Conservation (phyloP, 2,113 vertebrate species). For the Ctenomys sociabilis region DNA sequence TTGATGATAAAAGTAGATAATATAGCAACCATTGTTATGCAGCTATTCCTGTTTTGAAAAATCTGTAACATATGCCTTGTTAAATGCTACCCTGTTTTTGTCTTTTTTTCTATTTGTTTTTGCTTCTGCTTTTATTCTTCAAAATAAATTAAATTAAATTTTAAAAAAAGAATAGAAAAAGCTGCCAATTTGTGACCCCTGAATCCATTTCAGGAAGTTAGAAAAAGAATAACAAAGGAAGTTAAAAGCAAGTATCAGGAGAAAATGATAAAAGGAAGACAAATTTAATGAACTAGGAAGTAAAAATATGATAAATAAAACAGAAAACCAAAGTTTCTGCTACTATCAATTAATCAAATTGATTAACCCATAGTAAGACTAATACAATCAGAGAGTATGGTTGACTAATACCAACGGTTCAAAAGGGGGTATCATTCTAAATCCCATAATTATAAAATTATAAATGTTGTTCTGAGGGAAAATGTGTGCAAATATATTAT, state of each 20-base stretch:
- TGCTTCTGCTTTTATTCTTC: no score
- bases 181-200: neutral
- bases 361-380: neutral
- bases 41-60: no score
- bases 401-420: neutral
- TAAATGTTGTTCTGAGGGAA: neutral
- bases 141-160: no score
- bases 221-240: conserved; percentile 11
- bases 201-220: neutral
- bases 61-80: no score
- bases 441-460: neutral
- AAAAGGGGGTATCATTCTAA: neutral
- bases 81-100: no score
- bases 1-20: no score
- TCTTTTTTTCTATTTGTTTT: no score
- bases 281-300: neutral
- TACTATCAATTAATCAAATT: conserved; percentile 37
- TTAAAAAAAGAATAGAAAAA: neutral
- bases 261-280: neutral
- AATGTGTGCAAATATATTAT: neutral
- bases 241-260: neutral
- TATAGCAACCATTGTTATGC: no score
- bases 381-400: neutral
- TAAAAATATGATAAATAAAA: neutral
- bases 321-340: neutral